These are phyloP conservation scores for Nebria brevicollis DNA, from an alignment of 2,888 invertebrate genomes.

Conservation along the genomic window DNA sequence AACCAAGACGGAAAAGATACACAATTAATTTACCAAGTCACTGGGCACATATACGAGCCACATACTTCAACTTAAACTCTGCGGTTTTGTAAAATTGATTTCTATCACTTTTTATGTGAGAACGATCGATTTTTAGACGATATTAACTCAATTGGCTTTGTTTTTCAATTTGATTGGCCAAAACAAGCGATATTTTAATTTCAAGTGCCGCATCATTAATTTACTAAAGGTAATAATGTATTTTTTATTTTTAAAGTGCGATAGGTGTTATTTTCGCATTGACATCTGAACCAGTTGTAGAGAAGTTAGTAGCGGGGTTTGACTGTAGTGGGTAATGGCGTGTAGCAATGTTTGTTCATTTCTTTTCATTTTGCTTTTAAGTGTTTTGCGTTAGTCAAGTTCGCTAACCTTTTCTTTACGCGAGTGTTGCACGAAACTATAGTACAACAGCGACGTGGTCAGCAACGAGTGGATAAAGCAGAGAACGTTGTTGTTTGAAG, in stretches of 20 bases:
- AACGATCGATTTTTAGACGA: not conserved
- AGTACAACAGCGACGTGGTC: not conserved
- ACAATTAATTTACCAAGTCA: constrained; percentile 44
- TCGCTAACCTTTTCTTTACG: not conserved
- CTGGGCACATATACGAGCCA: constrained; percentile 10
- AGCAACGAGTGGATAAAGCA: not conserved
- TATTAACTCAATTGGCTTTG: not conserved
- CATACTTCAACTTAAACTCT: constrained; percentile 5
- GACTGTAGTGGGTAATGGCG: no score
- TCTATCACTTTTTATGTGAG: not conserved
- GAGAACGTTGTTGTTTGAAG: constrained; percentile 13
- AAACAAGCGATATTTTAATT: no score
- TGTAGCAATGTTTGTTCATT: not conserved
- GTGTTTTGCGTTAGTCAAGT: not conserved
- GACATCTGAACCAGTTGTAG: no score
- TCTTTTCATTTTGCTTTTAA: not conserved
- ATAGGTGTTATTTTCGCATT: no score
- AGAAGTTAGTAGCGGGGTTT: no score
- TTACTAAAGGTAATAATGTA: no score
- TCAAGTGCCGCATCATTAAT: not conserved
- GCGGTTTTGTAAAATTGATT: constrained; percentile 28
- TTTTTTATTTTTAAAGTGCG: no score
- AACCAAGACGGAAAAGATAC: constrained; percentile 41
- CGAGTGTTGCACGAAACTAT: not conserved
- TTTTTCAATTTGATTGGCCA: no score